Conservation (phyloP, 2,113 vertebrate genomes). For the Hemiscyllium ocellatum region DNA sequence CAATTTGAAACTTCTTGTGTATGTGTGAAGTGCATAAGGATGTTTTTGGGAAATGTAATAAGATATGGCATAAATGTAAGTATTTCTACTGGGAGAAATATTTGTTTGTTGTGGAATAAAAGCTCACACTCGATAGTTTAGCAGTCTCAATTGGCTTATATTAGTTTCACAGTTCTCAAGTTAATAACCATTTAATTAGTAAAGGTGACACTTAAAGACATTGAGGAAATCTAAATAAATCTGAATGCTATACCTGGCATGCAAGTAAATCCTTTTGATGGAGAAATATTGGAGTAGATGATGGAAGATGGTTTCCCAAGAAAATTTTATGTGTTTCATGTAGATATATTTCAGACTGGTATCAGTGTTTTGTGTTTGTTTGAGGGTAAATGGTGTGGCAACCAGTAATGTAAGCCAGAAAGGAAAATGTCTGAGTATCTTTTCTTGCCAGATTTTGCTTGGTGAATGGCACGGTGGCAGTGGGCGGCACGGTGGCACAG, state of each 20-base stretch:
- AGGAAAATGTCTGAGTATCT: no score
- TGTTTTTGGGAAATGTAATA: background rate
- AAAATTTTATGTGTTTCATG: background rate
- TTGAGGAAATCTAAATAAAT: background rate
- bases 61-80: background rate
- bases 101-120: background rate
- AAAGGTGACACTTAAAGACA: background rate
- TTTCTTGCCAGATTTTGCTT: no score
- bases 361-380: background rate
- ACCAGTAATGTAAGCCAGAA: no score
- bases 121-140: background rate
- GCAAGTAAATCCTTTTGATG: background rate
- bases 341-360: background rate
- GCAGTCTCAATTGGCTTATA: background rate
- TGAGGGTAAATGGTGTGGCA: no score
- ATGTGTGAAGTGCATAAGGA: background rate
- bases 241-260: background rate
- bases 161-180: background rate
- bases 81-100: background rate
- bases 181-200: background rate
- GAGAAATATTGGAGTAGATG: background rate
- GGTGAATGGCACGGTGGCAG: no score
- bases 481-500: no score
- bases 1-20: background rate
- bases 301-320: background rate